These are phyloP conservation scores for Plecturocebus donacophilus DNA, from an alignment of 2,113 vertebrate genomes.

Conservation along the genomic window DNA sequence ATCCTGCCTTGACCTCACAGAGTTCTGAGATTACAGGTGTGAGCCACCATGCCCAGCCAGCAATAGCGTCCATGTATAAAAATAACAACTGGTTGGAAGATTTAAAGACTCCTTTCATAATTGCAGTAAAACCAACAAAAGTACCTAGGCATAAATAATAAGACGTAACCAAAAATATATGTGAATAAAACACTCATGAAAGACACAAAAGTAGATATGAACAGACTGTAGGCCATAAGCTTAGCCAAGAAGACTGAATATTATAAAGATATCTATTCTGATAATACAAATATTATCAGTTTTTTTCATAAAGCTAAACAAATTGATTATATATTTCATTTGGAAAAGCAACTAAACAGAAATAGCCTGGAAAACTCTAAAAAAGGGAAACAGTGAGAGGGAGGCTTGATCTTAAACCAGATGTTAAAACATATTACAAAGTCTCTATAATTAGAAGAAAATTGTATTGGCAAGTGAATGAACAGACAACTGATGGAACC, in stretches of 20 bases:
- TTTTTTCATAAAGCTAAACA: conserved; percentile 34
- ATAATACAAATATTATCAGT: neutral
- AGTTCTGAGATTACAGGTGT: no score
- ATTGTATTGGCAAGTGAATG: conserved; percentile 50
- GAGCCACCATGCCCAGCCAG: neutral
- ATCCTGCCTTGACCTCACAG: no score
- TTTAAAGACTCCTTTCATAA: neutral
- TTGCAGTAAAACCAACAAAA: neutral
- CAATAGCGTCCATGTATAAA: neutral
- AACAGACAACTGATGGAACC: conserved; percentile 26
- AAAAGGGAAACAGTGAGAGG: conserved; percentile 45
- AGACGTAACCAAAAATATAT: neutral
- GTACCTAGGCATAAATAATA: neutral
- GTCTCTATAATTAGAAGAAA: conserved; percentile 63
- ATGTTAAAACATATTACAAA: conserved; percentile 59
- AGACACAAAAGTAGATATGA: neutral
- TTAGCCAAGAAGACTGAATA: neutral
- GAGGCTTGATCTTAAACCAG: conserved; percentile 43
- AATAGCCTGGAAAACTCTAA: conserved; percentile 40
- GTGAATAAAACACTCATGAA: neutral
- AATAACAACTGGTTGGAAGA: neutral
- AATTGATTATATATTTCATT: conserved; percentile 52
- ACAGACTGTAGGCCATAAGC: neutral
- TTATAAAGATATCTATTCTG: conserved; percentile 9
- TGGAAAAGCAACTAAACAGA: conserved; percentile 48